Conservation (phyloP, 2,113 vertebrate genomes). For the Scopus umbretta region DNA sequence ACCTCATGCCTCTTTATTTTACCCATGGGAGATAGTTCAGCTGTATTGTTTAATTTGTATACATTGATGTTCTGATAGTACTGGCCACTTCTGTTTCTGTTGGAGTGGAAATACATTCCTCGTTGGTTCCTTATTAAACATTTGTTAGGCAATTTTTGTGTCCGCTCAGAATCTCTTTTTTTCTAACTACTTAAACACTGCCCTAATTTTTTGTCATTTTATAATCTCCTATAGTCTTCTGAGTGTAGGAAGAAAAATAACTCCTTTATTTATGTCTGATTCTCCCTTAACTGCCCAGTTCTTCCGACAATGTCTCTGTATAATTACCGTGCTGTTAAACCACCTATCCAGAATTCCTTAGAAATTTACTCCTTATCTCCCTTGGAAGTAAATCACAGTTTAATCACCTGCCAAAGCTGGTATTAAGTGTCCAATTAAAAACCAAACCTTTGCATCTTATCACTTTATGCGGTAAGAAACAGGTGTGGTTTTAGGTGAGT, state of each 20-base stretch:
- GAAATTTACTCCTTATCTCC: slow-evolving; percentile 59
- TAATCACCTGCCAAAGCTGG: slow-evolving; percentile 63
- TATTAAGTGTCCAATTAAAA: slow-evolving; percentile 64
- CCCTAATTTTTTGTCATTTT: background rate
- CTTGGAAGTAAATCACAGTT: slow-evolving; percentile 60
- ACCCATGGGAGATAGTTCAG: slow-evolving; percentile 31
- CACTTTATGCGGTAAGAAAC: slow-evolving; percentile 20
- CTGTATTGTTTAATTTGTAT: slow-evolving; percentile 47
- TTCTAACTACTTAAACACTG: background rate
- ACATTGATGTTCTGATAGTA: slow-evolving; percentile 33
- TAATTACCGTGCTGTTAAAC: slow-evolving; percentile 35
- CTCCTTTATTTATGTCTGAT: background rate
- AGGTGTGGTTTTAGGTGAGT: slow-evolving; percentile 37
- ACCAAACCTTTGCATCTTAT: slow-evolving; percentile 50
- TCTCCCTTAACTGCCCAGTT: background rate
- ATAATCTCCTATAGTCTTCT: slow-evolving; percentile 22
- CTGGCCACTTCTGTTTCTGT: slow-evolving; percentile 3
- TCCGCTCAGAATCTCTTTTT: background rate
- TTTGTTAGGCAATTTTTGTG: background rate
- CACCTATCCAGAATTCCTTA: slow-evolving; percentile 37
- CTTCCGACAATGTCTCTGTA: background rate
- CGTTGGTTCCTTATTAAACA: background rate
- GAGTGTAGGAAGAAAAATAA: background rate
- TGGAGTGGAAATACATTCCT: slow-evolving; percentile 17
- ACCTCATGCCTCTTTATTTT: slow-evolving; percentile 52